These are phyloP conservation scores for Tragulus kanchil DNA, from an alignment of 2,113 vertebrate genomes.

Conservation along the genomic window DNA sequence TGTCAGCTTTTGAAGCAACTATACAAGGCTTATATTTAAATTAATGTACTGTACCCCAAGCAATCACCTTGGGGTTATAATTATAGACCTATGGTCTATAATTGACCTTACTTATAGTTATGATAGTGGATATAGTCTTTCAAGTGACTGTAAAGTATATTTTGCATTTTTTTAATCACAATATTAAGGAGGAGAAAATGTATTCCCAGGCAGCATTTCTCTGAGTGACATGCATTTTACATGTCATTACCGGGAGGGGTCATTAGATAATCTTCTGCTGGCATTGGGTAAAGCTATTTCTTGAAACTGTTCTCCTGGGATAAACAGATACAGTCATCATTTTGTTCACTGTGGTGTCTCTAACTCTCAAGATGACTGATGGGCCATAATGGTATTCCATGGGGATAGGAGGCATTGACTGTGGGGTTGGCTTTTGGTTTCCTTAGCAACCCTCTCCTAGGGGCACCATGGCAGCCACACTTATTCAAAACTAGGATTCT, in stretches of 20 bases:
- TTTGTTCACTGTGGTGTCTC: constrained; percentile 74
- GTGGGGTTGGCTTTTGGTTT: constrained; percentile 85
- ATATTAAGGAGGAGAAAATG: constrained; percentile 10
- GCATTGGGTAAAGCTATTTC: constrained; percentile 80
- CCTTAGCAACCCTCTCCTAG: constrained; percentile 88
- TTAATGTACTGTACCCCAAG: not conserved
- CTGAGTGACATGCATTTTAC: constrained; percentile 55
- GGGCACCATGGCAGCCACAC: constrained; percentile 84
- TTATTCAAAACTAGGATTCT: constrained; percentile 85
- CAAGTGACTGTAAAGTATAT: not conserved
- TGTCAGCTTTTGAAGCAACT: not conserved
- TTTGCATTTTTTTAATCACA: constrained; percentile 25
- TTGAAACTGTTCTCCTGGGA: constrained; percentile 78
- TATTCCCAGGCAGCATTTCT: not conserved
- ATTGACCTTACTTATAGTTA: not conserved
- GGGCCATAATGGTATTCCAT: constrained; percentile 83
- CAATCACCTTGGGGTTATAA: too few species aligned
- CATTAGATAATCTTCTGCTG: constrained; percentile 69
- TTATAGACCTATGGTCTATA: not conserved
- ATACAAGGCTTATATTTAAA: not conserved
- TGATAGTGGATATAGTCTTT: not conserved
- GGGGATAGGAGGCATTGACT: constrained; percentile 75
- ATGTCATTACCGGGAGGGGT: constrained; percentile 72
- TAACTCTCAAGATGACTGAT: constrained; percentile 85
- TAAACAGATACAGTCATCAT: constrained; percentile 84